Base-by-base conservation (phyloP, 2,797 vertebrate genomes). In the Cetoscarus ocellatus region DNA sequence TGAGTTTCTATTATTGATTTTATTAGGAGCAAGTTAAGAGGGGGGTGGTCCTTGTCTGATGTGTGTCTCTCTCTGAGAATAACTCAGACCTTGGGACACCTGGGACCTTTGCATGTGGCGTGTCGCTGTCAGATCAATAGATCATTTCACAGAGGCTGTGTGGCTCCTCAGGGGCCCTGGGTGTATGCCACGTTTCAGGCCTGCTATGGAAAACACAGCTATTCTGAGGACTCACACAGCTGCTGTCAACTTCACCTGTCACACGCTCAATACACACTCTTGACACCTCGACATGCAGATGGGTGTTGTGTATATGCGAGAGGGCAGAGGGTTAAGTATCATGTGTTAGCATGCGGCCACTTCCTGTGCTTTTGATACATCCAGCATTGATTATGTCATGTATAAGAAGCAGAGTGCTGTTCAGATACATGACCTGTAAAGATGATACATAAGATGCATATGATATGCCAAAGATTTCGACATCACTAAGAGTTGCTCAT, bases 221-320 rank as follows among this genome's bases (percentile, higher is more conserved):
- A 88, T 91, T 88, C 74, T 74, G 80, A 87, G 82, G 82, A 75
- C 70, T 77, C 39, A 44, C 84, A 78, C 91, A 92, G 92, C 90
- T 91, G 93, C 73, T 85, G 79, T 80, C 52, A 52, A 39, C 73
- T 75, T 86, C 90, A 87, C 88, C 86, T 88, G 88, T 84, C 84
- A 83, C 61, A 49, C 65, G 70, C 68, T 75, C 67, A 79, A 62
- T 70, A 13, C 45, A 38, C 70, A 75, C 45, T 65, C 58, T 77
- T 58, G 80, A 71, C 64, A 73, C 62, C 49, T 56, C 40, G 8
- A 53, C 47, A 45, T 67, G 52, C 56, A 74, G 72, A 72, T 54
- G 57, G 42, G 45, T 45, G 11, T 34, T 75, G 51, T 48, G 45
- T 61, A 61, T 27, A 34, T 70, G 50, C 52, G 54, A 57, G 61